Evolutionary conservation across 2,888 invertebrate species (phyloP).

Genomic region (Coronaproctus castanopsis): DNA sequence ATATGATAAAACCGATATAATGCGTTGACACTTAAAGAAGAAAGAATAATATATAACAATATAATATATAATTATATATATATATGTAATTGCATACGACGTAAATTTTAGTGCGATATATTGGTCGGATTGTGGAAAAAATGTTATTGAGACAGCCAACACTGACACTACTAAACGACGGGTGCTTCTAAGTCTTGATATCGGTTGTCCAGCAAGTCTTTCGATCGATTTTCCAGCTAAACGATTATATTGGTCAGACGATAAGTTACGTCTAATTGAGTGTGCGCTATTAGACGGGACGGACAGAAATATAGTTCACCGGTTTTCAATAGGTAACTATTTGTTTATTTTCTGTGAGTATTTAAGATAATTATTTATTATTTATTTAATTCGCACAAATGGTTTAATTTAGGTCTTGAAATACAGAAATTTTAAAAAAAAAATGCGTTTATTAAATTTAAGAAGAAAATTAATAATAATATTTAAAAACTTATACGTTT

Average conservation of each 20-base stretch:
- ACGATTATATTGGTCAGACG: conserved; percentile 69
- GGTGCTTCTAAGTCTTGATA: conserved; percentile 34
- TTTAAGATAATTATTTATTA: not conserved
- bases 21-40: too few species aligned
- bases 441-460: conserved; percentile 4
- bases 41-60: too few species aligned
- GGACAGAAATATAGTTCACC: conserved; percentile 29
- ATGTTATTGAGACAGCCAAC: conserved; percentile 38
- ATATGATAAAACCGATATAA: too few species aligned
- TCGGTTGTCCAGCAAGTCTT: conserved; percentile 53
- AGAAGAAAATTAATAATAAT: too few species aligned
- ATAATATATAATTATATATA: too few species aligned
- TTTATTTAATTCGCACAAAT: too few species aligned
- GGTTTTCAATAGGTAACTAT: conserved; percentile 12
- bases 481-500: too few species aligned
- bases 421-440: conserved; percentile 7
- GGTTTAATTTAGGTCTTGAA: not conserved
- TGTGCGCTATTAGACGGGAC: conserved; percentile 45
- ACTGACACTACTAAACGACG: conserved; percentile 41
- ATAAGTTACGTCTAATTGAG: conserved; percentile 51
- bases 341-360: not conserved
- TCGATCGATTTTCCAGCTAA: conserved; percentile 50
- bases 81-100: too few species aligned
- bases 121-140: conserved; percentile 53
- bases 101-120: conserved; percentile 41